Conservation (phyloP, 2,113 vertebrate genomes). For the Cephalopholis sonnerati region DNA sequence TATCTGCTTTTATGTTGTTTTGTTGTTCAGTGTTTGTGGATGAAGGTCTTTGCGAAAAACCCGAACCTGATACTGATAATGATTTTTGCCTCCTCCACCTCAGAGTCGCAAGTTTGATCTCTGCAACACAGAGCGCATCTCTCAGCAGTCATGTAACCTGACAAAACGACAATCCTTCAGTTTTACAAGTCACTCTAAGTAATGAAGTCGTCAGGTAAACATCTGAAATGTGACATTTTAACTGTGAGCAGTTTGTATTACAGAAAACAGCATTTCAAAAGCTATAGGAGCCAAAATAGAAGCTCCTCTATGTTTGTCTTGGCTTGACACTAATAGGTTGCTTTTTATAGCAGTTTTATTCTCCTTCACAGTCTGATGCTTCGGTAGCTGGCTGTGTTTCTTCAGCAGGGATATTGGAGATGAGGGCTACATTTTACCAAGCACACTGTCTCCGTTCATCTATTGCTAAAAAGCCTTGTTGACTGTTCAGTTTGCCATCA, state of each 20-base stretch:
- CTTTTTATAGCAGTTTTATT: constrained; percentile 13
- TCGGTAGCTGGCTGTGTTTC: background rate
- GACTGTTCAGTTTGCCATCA: constrained; percentile 45
- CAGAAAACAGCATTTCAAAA: background rate
- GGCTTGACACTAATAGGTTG: background rate
- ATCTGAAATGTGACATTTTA: background rate
- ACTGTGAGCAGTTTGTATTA: background rate
- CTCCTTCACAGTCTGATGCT: background rate
- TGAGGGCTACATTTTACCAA: background rate
- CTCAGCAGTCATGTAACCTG: background rate
- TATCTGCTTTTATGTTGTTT: too few relatives aligned
- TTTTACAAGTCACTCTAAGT: background rate
- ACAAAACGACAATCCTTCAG: background rate
- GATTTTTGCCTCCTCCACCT: background rate
- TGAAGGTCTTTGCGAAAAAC: too few relatives aligned
- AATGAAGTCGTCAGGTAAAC: background rate
- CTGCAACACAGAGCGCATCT: background rate
- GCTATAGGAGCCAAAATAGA: background rate
- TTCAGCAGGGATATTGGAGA: constrained; percentile 16
- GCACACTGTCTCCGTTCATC: constrained; percentile 17
- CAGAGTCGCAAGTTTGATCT: background rate
- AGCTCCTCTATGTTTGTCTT: background rate
- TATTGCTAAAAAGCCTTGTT: constrained; percentile 22
- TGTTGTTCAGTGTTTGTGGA: too few relatives aligned
- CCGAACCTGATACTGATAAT: too few relatives aligned